These are phyloP conservation scores for Electrophaes corylata DNA, from an alignment of 2,888 invertebrate species.

Conservation along the genomic window DNA sequence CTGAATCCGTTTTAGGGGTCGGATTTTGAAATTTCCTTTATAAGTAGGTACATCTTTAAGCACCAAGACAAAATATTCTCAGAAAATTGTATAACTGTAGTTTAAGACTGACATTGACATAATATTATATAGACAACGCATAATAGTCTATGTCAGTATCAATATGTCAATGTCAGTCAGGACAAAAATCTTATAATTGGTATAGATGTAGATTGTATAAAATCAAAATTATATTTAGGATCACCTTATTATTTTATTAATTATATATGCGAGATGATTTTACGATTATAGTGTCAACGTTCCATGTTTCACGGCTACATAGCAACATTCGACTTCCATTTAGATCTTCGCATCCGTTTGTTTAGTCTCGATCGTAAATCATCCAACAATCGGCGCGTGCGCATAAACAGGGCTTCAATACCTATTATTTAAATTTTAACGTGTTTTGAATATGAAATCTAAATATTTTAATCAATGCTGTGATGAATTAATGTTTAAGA, in stretches of 20 bases:
- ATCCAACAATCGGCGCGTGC: constrained; percentile 37
- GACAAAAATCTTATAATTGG: too few species aligned
- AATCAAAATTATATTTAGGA: too few species aligned
- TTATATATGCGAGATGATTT: background rate
- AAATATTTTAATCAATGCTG: constrained; percentile 26
- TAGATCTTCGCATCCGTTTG: constrained; percentile 23
- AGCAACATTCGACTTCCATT: constrained; percentile 19
- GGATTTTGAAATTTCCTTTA: too few species aligned
- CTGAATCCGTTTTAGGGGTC: too few species aligned
- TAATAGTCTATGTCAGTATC: too few species aligned
- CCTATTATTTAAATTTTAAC: constrained; percentile 39
- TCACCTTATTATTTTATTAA: background rate
- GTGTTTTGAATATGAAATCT: constrained; percentile 33
- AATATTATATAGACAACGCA: too few species aligned
- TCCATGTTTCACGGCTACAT: background rate
- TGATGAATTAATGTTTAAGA: constrained; percentile 22
- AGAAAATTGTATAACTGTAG: too few species aligned
- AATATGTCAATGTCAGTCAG: too few species aligned
- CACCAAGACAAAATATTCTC: too few species aligned
- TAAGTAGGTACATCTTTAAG: too few species aligned
- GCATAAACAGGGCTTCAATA: constrained; percentile 35
- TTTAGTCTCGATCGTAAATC: constrained; percentile 34
- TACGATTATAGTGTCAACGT: background rate
- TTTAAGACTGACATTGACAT: too few species aligned
- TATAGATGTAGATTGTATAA: too few species aligned